Evolutionary conservation across 2,113 vertebrate genomes (phyloP).

Genomic region (Oncorhynchus gorbuscha): DNA sequence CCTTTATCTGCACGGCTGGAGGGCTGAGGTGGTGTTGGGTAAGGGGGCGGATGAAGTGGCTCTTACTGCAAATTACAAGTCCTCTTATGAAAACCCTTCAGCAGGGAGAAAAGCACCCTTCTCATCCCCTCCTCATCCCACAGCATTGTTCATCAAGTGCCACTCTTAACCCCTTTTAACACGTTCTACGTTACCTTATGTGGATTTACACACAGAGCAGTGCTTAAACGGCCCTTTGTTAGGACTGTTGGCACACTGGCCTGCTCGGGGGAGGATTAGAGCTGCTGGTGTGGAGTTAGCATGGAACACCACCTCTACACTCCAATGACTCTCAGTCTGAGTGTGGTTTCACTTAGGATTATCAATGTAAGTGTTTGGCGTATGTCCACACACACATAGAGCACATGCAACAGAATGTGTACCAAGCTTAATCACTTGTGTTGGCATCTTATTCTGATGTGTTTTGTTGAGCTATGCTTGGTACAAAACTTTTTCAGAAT

Average conservation of each 20-base stretch:
- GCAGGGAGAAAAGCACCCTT: background rate
- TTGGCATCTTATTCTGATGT: too few relatives aligned
- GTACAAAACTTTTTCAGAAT: too few relatives aligned
- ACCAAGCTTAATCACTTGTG: too few relatives aligned
- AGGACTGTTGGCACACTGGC: conserved; percentile 31
- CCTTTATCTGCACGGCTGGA: conserved; percentile 3
- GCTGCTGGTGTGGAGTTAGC: conserved; percentile 25
- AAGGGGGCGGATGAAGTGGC: conserved; percentile 16
- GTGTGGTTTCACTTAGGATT: background rate
- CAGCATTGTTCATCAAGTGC: conserved; percentile 49
- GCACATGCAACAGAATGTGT: too few relatives aligned
- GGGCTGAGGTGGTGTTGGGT: background rate
- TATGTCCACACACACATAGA: too few relatives aligned
- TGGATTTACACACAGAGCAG: conserved; percentile 31
- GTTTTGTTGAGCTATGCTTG: too few relatives aligned
- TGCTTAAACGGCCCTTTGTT: conserved; percentile 38
- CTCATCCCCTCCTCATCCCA: background rate
- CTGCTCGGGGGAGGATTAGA: conserved; percentile 30
- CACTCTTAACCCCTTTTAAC: conserved; percentile 51
- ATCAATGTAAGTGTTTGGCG: background rate
- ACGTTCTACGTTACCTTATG: conserved; percentile 36
- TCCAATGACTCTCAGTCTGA: conserved; percentile 8
- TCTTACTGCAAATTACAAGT: conserved; percentile 11
- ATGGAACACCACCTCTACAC: conserved; percentile 13
- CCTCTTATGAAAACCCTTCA: background rate